Evolutionary conservation across 2,797 vertebrate genomes (phyloP), one percentile per base, ranked within the genome.

Genomic region (Arrhamphus sclerolepis): DNA sequence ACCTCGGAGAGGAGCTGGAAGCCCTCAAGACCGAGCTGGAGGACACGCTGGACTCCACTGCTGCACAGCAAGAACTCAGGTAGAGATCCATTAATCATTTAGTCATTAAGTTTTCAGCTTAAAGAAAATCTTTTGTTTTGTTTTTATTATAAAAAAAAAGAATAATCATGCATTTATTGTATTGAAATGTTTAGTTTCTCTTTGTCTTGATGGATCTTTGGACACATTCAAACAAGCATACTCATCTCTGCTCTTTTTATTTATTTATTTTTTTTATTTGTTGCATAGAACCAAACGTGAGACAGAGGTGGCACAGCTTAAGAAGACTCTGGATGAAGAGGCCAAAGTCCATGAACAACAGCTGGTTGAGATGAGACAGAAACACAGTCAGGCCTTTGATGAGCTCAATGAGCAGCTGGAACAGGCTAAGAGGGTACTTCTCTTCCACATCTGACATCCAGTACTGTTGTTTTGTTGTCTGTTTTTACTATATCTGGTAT

Each of bases 11-110:
- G 63, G 98, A 99, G 88, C 91, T 99, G 59, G 98, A 99, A 82
- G 97, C 98, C 0, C 82, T 99, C 51, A 99, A 99, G 87, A 98
- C 98, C 0, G 98, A 99, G 82, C 88, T 99, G 46, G 98, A 99
- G 85, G 98, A 99, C 87, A 99, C 98, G 0, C 82, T 96, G 68
- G 98, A 99, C 86, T 96, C 96, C 48, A 99, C 97, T 0, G 97
- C 97, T 0, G 94, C 97, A 28, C 97, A 99, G 81, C 97, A 98
- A 73, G 97, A 98, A 60, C 96, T 99, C 82, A 95, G 97, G 84
- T 93, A 77, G 2, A 34, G 31, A 34, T 34, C 8, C 31, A 11
- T 6, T 31, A 5, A 7, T 9, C 10, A 28, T 7, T 29, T 29
- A 29, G 6, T 29, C 28, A 1, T 10, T 11, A 10, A 1, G 9